Percentiles rank a stretch among this genome's conserved stretches.
These are phyloP conservation scores for Oophaga pumilio DNA, from an alignment of 2,113 vertebrate species.

Conservation along the genomic window DNA sequence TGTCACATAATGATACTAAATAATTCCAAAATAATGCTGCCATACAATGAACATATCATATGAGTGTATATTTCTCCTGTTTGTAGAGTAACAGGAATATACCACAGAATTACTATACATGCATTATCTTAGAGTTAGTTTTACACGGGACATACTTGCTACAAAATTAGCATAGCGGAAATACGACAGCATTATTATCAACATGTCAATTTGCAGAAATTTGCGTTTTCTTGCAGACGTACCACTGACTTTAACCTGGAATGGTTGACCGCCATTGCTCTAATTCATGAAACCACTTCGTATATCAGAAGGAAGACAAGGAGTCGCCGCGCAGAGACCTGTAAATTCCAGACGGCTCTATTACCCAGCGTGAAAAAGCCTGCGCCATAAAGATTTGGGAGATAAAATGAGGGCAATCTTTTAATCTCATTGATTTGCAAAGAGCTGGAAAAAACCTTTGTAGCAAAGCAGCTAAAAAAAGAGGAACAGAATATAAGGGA, in stretches of 20 bases:
- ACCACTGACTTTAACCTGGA: neutral
- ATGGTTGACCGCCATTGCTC: neutral
- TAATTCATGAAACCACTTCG: neutral
- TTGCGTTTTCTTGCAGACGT: too few relatives aligned
- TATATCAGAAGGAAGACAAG: slow-evolving; percentile 5
- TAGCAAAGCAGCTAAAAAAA: slow-evolving; percentile 10
- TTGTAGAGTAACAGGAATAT: neutral
- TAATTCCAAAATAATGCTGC: neutral
- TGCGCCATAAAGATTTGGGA: slow-evolving; percentile 5
- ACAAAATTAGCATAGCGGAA: too few relatives aligned
- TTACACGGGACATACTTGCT: too few relatives aligned
- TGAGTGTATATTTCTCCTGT: neutral
- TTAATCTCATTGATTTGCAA: slow-evolving; percentile 33
- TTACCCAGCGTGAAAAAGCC: slow-evolving; percentile 1
- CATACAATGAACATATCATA: neutral
- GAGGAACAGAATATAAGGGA: neutral
- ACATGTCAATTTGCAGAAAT: too few relatives aligned
- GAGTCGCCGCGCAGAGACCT: neutral
- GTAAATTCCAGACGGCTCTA: neutral
- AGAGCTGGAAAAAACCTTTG: neutral
- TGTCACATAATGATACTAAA: neutral
- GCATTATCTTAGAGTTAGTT: too few relatives aligned
- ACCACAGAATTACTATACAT: neutral
- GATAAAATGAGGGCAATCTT: slow-evolving; percentile 43
- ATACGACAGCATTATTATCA: too few relatives aligned